Conservation (phyloP, 2,113 vertebrate species). For the Saimiri boliviensis region DNA sequence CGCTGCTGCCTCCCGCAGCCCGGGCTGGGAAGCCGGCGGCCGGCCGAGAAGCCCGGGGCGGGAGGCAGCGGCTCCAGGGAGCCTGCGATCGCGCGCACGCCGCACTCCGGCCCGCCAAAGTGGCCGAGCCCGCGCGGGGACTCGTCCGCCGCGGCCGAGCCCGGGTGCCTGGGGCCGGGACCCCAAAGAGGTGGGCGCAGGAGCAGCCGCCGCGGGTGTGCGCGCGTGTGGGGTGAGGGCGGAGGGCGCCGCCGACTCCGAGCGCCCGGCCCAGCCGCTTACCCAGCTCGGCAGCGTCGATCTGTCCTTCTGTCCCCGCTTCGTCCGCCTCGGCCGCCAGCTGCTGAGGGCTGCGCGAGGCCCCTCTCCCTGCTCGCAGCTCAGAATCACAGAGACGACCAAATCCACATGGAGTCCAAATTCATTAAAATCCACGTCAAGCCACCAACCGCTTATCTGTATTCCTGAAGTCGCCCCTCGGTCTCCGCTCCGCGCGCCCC, state of each 20-base stretch:
- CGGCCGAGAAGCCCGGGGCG: not conserved
- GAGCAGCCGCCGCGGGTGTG: not conserved
- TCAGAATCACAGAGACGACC: constrained; percentile 65
- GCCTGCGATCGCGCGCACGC: not conserved
- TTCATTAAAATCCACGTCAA: constrained; percentile 71
- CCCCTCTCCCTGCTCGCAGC: constrained; percentile 18
- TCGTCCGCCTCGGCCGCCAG: not conserved
- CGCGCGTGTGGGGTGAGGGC: not conserved
- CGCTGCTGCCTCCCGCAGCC: not conserved
- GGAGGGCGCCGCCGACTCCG: not conserved
- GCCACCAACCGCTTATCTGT: constrained; percentile 68
- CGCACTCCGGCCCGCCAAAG: constrained; percentile 22
- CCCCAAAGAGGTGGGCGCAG: not conserved
- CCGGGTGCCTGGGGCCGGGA: not conserved
- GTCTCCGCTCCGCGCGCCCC: constrained; percentile 2
- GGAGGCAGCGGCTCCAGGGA: not conserved
- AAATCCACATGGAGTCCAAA: constrained; percentile 69
- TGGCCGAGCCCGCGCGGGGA: constrained; percentile 6
- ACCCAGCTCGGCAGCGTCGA: constrained; percentile 64
- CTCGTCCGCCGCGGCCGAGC: not conserved
- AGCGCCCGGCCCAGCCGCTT: constrained; percentile 47
- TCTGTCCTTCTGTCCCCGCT: constrained; percentile 49
- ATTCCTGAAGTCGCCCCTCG: constrained; percentile 67
- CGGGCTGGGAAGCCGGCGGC: not conserved
- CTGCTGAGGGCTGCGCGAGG: constrained; percentile 43